Evolutionary conservation across 2,113 vertebrate genomes (phyloP), one percentile per base, ranked within the genome.

Genomic region (Epinephelus fuscoguttatus): DNA sequence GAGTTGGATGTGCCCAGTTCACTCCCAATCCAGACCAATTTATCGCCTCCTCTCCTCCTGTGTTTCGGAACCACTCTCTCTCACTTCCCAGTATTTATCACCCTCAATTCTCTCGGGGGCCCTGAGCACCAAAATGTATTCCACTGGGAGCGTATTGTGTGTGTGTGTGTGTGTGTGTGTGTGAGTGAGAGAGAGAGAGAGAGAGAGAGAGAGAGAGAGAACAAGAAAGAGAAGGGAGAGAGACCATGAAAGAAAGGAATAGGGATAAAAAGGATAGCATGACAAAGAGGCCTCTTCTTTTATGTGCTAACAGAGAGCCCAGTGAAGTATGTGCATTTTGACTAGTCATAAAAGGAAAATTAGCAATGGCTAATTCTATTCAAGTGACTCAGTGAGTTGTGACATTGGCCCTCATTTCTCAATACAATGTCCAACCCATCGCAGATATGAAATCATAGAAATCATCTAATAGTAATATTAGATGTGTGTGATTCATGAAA

Each of bases 71-170:
- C 50, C 78, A 49, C 63, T 74, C 68, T 70, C 56, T 80, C 59
- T 82, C 69, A 81, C 81, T 61, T 84, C 53, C 59, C 18, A 70
- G 68, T 76, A 82, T 85, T 89, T 79, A 89, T 89, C 77, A 79
- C 79, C 84, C 60, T 67, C 25, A 47, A n/a, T 69, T 57, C 84
- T 74, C 76, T 27, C 9, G 30, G 50, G 76, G 76, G 53, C 83
- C 37, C 73, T 55, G 64, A 83, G 80, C 59, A 84, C 74, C 79
- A 82, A 83, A 33, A 69, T 25, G 49, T 56, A 67, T 63, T 72
- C 78, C 63, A 57, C 78, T 53, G 47, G 37, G 75, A 69, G 73
- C 40, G 67, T 37, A 37, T 37, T 37, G 33, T 75, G 19, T 71
- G 17, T 50, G 25, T 30, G 59, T 70, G 33, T 62, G 30, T 52